A percentile compares a stretch with the other conserved stretches of the same genome.
Evolutionary conservation across 2,797 vertebrate genomes (phyloP).

Genomic region (Erpetoichthys calabaricus): DNA sequence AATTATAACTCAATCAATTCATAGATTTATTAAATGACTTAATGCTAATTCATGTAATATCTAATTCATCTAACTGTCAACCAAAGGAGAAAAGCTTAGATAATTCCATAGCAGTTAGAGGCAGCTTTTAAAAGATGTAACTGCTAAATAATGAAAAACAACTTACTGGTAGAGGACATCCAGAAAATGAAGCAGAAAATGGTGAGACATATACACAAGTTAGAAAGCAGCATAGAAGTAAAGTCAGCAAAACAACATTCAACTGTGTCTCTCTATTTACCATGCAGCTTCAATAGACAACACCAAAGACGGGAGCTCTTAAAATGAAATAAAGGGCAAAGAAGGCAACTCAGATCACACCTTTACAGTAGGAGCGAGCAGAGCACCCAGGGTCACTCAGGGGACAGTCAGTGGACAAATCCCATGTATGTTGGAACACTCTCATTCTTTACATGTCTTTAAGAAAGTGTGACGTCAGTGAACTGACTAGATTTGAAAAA

Average conservation of each 20-base stretch:
- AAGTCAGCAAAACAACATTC: neutral
- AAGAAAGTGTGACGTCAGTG: neutral
- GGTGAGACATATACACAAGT: no score
- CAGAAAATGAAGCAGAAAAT: conserved; percentile 8
- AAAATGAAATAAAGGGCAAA: conserved; percentile 27
- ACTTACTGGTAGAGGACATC: conserved; percentile 10
- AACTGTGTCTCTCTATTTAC: no score
- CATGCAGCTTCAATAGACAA: no score
- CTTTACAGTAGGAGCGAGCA: conserved; percentile 40
- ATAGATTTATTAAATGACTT: no score
- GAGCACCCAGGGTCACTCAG: conserved; percentile 28
- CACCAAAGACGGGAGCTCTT: no score
- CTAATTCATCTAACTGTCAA: no score
- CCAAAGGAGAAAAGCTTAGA: no score
- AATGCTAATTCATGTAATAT: no score
- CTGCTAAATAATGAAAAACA: neutral
- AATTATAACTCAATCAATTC: no score
- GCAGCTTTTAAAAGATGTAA: neutral
- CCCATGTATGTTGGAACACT: neutral
- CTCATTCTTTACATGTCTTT: neutral
- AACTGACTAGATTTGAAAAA: no score
- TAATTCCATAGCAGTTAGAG: no score
- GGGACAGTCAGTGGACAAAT: conserved; percentile 6
- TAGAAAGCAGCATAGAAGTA: neutral
- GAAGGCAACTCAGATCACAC: conserved; percentile 30